Evolutionary conservation across 1,140 invertebrate species (phyloP).

Genomic region (Cecropterus lyciades): DNA sequence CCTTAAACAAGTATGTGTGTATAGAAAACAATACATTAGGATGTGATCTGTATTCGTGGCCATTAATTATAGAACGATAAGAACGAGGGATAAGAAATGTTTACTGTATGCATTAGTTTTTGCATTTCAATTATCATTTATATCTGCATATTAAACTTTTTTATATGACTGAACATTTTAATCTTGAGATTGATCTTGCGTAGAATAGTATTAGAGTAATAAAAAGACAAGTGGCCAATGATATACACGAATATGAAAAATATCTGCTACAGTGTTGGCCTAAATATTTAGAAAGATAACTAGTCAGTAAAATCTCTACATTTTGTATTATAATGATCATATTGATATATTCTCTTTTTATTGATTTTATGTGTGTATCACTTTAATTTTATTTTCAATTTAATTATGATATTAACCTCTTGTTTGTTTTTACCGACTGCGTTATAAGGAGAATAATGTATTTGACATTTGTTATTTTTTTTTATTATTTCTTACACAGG

Average conservation of each 20-base stretch:
- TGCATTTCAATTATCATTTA: neutral
- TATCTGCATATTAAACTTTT: conserved; percentile 3
- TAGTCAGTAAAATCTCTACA: conserved; percentile 29
- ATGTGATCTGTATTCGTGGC: too few species aligned
- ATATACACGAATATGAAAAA: neutral
- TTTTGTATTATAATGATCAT: conserved; percentile 21
- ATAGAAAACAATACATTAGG: too few species aligned
- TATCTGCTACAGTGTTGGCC: conserved; percentile 2
- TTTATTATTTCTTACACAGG: neutral
- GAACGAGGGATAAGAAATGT: too few species aligned
- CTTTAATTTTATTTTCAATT: neutral
- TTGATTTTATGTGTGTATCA: neutral
- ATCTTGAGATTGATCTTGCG: conserved; percentile 5
- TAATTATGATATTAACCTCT: neutral
- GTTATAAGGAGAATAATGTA: too few species aligned
- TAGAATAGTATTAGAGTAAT: conserved; percentile 4
- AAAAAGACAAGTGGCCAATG: conserved; percentile 19
- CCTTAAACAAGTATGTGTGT: too few species aligned
- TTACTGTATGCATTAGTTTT: neutral
- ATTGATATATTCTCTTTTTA: conserved; percentile 8
- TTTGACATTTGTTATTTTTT: neutral
- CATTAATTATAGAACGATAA: too few species aligned
- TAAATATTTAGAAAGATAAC: conserved; percentile 24
- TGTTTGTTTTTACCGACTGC: neutral
- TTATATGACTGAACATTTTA: conserved; percentile 3